Percentiles rank a stretch among this genome's conserved stretches.
Evolutionary conservation across 2,797 vertebrate genomes (phyloP).

Genomic region (Chanos chanos): DNA sequence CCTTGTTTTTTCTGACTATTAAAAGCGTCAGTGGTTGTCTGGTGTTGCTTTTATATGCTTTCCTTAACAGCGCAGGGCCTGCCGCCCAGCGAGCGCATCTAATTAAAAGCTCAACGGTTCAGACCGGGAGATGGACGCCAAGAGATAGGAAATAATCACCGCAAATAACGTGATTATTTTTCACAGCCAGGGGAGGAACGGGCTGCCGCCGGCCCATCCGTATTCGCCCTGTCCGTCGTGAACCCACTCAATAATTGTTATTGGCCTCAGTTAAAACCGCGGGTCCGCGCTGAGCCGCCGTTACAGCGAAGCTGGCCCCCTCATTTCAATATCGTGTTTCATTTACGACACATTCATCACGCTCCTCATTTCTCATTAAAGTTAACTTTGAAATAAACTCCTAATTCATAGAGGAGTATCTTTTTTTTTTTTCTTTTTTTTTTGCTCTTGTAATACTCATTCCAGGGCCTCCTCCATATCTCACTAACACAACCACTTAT

Average conservation of each 20-base stretch:
- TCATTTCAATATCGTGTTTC: slow-evolving; percentile 37
- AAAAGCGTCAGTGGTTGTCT: slow-evolving; percentile 78
- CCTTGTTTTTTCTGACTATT: slow-evolving; percentile 78
- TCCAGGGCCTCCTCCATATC: no score
- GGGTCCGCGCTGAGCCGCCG: slow-evolving; percentile 31
- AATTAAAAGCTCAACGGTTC: slow-evolving; percentile 76
- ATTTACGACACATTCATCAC: slow-evolving; percentile 28
- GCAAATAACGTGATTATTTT: slow-evolving; percentile 71
- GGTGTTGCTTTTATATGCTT: slow-evolving; percentile 75
- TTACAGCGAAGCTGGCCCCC: slow-evolving; percentile 51
- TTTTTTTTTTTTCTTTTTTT: no score
- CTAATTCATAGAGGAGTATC: background rate
- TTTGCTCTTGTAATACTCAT: no score
- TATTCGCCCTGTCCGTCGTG: slow-evolving; percentile 60
- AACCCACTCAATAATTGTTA: slow-evolving; percentile 55
- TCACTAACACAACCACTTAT: no score
- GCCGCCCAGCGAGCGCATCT: slow-evolving; percentile 61
- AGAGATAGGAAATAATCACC: slow-evolving; percentile 74
- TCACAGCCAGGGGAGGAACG: slow-evolving; percentile 57
- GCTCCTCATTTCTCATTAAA: slow-evolving; percentile 29
- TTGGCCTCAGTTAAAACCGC: slow-evolving; percentile 52
- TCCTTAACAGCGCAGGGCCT: slow-evolving; percentile 74
- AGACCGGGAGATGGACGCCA: slow-evolving; percentile 71
- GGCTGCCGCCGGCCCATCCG: slow-evolving; percentile 47
- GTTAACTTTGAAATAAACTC: slow-evolving; percentile 19